Percentiles rank a stretch among this genome's conserved stretches.
These are phyloP conservation scores for Apodemus sylvaticus DNA, from an alignment of 2,113 vertebrate genomes.

Conservation along the genomic window DNA sequence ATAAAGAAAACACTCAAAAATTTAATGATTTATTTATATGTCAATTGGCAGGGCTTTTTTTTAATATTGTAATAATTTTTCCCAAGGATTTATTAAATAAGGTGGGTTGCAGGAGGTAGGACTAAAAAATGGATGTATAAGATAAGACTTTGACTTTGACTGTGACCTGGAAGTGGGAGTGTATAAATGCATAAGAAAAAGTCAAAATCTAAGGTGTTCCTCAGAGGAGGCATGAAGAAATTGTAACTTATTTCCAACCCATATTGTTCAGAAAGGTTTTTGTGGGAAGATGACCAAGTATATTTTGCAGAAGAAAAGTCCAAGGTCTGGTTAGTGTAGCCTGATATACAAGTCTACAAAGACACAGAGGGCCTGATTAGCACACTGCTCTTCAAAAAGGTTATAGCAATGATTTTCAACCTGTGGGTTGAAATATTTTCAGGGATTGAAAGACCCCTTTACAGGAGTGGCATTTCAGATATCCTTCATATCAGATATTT, in stretches of 20 bases:
- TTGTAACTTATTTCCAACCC: accelerated
- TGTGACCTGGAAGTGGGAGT: not conserved
- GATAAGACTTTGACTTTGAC: not conserved
- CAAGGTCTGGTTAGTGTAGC: accelerated
- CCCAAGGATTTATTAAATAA: not conserved
- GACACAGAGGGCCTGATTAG: not conserved
- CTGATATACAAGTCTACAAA: not conserved
- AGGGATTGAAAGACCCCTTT: not conserved
- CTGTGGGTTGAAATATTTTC: not conserved
- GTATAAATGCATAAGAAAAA: not conserved
- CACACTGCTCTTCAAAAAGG: not conserved
- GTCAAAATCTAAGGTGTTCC: not conserved
- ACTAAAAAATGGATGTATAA: not conserved
- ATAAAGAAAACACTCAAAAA: not conserved
- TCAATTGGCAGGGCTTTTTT: not conserved
- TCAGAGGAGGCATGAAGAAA: not conserved
- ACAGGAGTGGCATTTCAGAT: too few species aligned
- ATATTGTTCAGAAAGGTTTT: not conserved
- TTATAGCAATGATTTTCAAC: not conserved
- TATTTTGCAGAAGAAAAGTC: not conserved
- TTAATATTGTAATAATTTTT: not conserved
- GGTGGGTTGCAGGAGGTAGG: too few species aligned
- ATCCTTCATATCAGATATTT: not conserved
- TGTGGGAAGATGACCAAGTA: not conserved
- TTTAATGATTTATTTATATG: constrained; percentile 34